Conservation (phyloP, 37 sponge, comb jelly and placozoan species). For the Beroe ovata region DNA sequence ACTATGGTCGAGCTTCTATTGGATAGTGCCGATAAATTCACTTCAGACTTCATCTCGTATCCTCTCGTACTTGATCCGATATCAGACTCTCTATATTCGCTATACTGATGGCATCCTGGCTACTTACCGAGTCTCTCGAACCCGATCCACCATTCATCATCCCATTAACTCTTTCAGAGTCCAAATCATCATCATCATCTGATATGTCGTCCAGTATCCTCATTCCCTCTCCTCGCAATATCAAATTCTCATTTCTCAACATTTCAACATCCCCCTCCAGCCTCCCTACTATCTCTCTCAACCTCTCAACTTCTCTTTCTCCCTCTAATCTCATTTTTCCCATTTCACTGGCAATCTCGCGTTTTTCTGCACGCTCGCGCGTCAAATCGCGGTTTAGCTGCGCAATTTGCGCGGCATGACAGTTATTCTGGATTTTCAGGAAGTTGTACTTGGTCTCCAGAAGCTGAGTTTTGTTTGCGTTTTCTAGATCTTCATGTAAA, state of each 20-base stretch:
- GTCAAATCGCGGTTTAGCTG: constrained; percentile 44
- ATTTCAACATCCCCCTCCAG: constrained; percentile 3
- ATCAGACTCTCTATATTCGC: background rate
- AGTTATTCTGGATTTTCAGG: constrained; percentile 40
- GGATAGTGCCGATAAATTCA: no score
- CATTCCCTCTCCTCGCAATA: background rate
- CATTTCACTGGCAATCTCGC: background rate
- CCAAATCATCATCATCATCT: background rate
- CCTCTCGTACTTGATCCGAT: no score
- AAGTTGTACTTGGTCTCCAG: constrained; percentile 34
- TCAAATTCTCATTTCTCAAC: background rate
- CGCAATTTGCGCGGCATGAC: constrained; percentile 17
- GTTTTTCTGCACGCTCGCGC: background rate
- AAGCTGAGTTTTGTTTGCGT: constrained; percentile 38
- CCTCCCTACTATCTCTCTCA: background rate
- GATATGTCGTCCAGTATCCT: background rate
- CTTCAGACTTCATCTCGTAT: no score
- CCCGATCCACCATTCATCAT: background rate
- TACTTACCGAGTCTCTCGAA: background rate
- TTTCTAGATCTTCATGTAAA: constrained; percentile 42
- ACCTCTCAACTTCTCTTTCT: background rate
- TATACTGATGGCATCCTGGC: background rate
- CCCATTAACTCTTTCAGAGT: background rate
- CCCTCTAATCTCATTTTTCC: background rate
- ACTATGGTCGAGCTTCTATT: no score